Base-by-base conservation (phyloP, 2,888 invertebrate species). In the Nezara viridula region DNA sequence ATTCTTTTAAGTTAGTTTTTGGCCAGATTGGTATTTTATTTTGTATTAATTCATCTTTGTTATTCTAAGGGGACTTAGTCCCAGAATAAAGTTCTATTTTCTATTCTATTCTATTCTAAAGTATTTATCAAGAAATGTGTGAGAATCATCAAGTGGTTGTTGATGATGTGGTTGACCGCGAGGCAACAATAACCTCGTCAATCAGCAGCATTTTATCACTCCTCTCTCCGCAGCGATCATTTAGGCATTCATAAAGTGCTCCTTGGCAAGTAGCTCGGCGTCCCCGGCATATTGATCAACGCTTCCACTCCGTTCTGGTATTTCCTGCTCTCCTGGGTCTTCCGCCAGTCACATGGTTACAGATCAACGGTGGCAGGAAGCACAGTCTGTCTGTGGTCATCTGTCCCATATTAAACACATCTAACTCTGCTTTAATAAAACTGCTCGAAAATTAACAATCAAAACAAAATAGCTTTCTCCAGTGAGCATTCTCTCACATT, bases 351-450 rank as follows among this genome's bases (percentile, higher is more conserved):
- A 60, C 60, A 40, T 60, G 47, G 66, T 88, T 88, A 44, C 81
- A 81, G 81, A 81, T 81, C 81, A 47, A 60, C 27, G 55, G 86
- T 52, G 86, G 86, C 66, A 52, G 66, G 55, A 86, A 55, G 86
- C 37, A 12, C 32, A 87, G 55, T 52, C 50, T 87, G 40, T 44
- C 60, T 55, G n/a, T 2, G 3, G 37, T 47, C 47, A 21, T 55
- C 73, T 66, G 47, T 44, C 37, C 73, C 55, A 66, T 47, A 37
- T 44, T 32, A 81, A 81, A n/a, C 44, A 81, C 40, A 14, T 47
- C 66, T 19, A 19, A 73, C 66, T 73, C 19, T 3, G 16, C 66
- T 27, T 66, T 21, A 66, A 66, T 27, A 27, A 44, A 44, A 44
- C 7, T 44, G n/a, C n/a, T n/a, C n/a, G n/a, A n/a, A n/a, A n/a